Base-by-base conservation (phyloP, 92 coral and sea anemone species). In the Meandrina meandrites region DNA sequence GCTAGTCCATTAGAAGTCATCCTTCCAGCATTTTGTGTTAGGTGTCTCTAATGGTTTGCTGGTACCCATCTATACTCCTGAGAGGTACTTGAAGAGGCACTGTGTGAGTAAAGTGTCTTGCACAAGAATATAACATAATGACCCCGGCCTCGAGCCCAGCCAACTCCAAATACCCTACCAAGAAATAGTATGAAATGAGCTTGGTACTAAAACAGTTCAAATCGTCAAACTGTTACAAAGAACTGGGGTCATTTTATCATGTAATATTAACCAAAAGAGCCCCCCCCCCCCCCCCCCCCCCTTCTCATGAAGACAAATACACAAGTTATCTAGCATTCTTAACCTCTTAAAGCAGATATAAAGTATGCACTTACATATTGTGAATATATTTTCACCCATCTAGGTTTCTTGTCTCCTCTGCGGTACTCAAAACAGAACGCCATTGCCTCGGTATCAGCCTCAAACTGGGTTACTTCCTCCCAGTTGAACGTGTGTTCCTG, bases 371-470 rank as follows among this genome's bases (percentile, higher is more conserved):
- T 34, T 86, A 97, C 99, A 83, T 92, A 91, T 78, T 93, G 80
- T 30, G 99, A 97, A 86, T 90, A 90, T 64, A 97, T 88, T 88
- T 93, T 93, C 62, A 97, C 99, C 95, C 98, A 97, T 84, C 95
- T 94, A 11, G 93, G 93, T 58, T 95, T 93, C 79, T 94, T 90
- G 18, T 88, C 94, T 13, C 92, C 91, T 87, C 88, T 95, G 19
- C 85, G 79, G 86, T 95, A 97, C 88, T 97, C 92, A 87, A 97
- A 97, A 84, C 95, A 95, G 78, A 95, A 95, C n/a, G 97, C 96
- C 99, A 97, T 97, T 8, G 97, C 99, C 77, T 97, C 99, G 27
- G 90, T 79, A 81, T 97, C 99, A 8, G 94, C 94, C 78, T 97
- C 99, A 89, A 92, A 93, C 45, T 81, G 90, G 24, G 86, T 78